A percentile compares a stretch with the other conserved stretches of the same genome.
These are phyloP conservation scores for Dasyornis broadbenti DNA, from an alignment of 2,113 vertebrate genomes.

Conservation along the genomic window DNA sequence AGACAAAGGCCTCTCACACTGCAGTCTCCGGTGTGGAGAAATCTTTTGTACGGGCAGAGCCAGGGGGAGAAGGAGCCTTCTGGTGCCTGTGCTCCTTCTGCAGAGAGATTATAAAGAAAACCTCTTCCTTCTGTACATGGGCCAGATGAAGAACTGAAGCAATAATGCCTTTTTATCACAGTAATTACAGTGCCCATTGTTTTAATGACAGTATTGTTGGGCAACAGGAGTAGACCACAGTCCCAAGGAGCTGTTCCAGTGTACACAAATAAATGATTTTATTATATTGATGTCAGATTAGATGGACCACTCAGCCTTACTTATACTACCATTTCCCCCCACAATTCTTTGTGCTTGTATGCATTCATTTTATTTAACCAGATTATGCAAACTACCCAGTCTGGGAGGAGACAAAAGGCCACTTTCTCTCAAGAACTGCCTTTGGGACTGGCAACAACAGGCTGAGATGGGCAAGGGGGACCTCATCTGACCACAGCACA, in stretches of 20 bases:
- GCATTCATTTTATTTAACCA: slow-evolving; percentile 48
- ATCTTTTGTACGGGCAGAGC: slow-evolving; percentile 61
- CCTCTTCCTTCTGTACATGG: slow-evolving; percentile 54
- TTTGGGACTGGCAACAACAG: neutral
- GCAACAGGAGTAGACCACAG: slow-evolving; percentile 32
- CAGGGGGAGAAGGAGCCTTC: slow-evolving; percentile 66
- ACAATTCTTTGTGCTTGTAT: neutral
- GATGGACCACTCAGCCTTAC: slow-evolving; percentile 19
- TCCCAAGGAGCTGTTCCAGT: slow-evolving; percentile 56
- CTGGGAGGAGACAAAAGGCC: slow-evolving; percentile 12
- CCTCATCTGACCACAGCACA: accelerated
- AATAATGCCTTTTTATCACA: slow-evolving; percentile 63
- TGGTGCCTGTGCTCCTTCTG: slow-evolving; percentile 51
- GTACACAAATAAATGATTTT: slow-evolving; percentile 50
- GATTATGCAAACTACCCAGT: slow-evolving; percentile 41
- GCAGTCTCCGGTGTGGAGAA: slow-evolving; percentile 50
- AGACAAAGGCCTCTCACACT: slow-evolving; percentile 66
- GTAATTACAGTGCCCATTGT: slow-evolving; percentile 60
- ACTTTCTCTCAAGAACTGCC: slow-evolving; percentile 28
- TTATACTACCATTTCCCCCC: neutral
- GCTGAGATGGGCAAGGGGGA: neutral
- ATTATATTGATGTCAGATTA: slow-evolving; percentile 66
- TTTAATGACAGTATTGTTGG: slow-evolving; percentile 65
- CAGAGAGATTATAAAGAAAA: slow-evolving; percentile 59
- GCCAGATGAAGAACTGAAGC: slow-evolving; percentile 51